A percentile compares a stretch with the other conserved stretches of the same genome.
phyloP scores from a whole-genome alignment of 2,888 invertebrate genomes.

The Ashinkailepas kermadecensis region DNA sequence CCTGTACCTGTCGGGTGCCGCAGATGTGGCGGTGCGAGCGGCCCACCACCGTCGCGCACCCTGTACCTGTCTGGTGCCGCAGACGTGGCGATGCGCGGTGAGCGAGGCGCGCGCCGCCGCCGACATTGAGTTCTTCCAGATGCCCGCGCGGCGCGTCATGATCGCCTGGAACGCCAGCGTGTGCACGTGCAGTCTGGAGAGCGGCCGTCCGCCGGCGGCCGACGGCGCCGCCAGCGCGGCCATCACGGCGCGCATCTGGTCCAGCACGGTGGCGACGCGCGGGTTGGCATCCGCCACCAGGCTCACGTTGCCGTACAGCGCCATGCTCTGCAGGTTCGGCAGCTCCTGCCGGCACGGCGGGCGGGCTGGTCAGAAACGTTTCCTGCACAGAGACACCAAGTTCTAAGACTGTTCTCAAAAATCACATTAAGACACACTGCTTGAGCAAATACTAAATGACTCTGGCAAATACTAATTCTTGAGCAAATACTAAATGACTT shows the following conservation, averaged over 20 bases:
- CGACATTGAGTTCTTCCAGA: constrained; percentile 68
- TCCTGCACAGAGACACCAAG: no score
- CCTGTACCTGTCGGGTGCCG: no score
- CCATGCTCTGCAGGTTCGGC: constrained; percentile 62
- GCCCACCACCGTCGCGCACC: background rate
- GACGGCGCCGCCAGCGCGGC: constrained; percentile 32
- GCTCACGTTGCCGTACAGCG: constrained; percentile 61
- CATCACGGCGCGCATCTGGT: constrained; percentile 69
- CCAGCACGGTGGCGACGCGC: constrained; percentile 66
- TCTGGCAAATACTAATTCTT: no score
- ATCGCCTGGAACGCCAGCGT: constrained; percentile 82
- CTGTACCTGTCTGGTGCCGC: constrained; percentile 55
- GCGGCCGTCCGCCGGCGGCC: constrained; percentile 47
- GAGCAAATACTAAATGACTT: no score
- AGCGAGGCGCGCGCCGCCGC: constrained; percentile 76
- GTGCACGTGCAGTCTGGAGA: constrained; percentile 74
- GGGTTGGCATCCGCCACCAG: constrained; percentile 70
- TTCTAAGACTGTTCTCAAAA: no score
- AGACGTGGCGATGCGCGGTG: constrained; percentile 74
- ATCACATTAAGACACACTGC: no score
- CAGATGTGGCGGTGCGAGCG: no score
- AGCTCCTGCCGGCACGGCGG: constrained; percentile 49
- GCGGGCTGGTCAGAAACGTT: no score
- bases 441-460: no score
- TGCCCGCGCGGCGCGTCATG: constrained; percentile 56